These are phyloP conservation scores for Ditylenchus weischeri DNA, from an alignment of 2,888 invertebrate species.

Conservation along the genomic window DNA sequence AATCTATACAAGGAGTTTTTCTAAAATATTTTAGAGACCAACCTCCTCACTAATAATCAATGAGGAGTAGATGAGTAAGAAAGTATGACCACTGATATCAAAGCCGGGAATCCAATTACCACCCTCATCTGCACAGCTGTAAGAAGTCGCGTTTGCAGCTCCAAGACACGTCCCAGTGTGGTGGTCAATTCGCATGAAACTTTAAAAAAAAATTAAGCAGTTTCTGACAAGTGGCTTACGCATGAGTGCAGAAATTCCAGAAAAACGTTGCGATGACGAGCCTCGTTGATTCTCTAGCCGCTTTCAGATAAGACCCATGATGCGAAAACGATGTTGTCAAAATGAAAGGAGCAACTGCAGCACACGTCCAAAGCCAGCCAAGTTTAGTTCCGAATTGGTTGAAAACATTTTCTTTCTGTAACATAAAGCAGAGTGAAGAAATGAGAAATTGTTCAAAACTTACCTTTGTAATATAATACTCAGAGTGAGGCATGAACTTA, in stretches of 20 bases:
- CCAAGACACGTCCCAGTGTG: conserved; percentile 50
- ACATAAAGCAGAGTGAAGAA: conserved; percentile 44
- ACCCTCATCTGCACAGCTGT: conserved; percentile 69
- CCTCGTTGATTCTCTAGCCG: conserved; percentile 70
- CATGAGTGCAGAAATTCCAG: conserved; percentile 81
- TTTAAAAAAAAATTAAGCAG: conserved; percentile 5
- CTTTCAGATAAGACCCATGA: conserved; percentile 58
- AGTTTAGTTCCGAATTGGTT: conserved; percentile 91
- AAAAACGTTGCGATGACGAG: conserved; percentile 74
- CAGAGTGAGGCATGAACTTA: background rate
- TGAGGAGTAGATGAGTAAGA: conserved; percentile 87
- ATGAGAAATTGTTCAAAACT: background rate
- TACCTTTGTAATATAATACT: background rate
- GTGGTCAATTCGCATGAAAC: conserved; percentile 73
- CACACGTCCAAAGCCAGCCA: conserved; percentile 94
- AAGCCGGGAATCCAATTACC: conserved; percentile 84
- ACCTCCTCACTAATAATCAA: conserved; percentile 84
- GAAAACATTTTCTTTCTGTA: conserved; percentile 82
- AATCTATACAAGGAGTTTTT: background rate
- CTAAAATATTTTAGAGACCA: background rate
- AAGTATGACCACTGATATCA: conserved; percentile 93
- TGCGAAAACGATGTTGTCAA: conserved; percentile 49
- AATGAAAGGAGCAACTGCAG: conserved; percentile 75
- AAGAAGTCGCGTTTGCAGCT: background rate
- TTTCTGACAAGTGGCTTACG: conserved; percentile 61